Evolutionary conservation across 2,113 vertebrate genomes (phyloP).

Genomic region (Cyanoliseus patagonus): DNA sequence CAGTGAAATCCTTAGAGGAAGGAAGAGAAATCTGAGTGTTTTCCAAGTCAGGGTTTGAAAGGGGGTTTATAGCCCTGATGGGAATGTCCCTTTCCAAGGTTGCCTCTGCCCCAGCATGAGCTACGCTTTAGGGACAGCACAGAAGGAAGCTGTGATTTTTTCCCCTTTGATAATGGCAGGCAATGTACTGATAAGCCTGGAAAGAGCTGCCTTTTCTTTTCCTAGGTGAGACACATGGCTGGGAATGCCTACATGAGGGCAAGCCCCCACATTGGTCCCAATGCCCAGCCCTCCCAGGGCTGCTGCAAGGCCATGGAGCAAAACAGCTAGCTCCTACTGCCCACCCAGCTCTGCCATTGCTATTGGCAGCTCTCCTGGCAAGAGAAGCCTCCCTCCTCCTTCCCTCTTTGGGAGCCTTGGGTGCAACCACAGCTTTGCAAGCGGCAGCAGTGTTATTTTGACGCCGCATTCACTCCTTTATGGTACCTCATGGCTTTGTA

Average conservation of each 20-base stretch:
- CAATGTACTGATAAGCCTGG: rapidly evolving
- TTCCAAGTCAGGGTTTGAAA: not conserved
- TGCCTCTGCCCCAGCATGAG: not conserved
- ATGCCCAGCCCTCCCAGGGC: not conserved
- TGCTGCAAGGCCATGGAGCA: not conserved
- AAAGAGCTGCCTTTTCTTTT: not conserved
- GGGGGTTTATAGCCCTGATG: not conserved
- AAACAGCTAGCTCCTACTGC: not conserved
- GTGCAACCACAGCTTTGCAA: not conserved
- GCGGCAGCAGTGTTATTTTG: not conserved
- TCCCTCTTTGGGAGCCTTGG: not conserved
- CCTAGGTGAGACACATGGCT: not conserved
- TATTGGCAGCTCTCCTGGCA: not conserved
- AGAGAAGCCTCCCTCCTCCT: not conserved
- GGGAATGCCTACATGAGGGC: not conserved
- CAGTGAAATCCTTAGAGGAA: not conserved
- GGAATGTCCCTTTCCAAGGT: not conserved
- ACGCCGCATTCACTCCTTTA: not conserved
- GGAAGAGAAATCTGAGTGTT: not conserved
- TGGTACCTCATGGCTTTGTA: not conserved
- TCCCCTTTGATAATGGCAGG: not conserved
- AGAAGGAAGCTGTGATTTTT: not conserved
- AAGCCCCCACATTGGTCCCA: not conserved
- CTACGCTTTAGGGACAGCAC: not conserved
- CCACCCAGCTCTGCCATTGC: not conserved